Conservation (phyloP, 2,113 vertebrate genomes). For the Callospermophilus lateralis region DNA sequence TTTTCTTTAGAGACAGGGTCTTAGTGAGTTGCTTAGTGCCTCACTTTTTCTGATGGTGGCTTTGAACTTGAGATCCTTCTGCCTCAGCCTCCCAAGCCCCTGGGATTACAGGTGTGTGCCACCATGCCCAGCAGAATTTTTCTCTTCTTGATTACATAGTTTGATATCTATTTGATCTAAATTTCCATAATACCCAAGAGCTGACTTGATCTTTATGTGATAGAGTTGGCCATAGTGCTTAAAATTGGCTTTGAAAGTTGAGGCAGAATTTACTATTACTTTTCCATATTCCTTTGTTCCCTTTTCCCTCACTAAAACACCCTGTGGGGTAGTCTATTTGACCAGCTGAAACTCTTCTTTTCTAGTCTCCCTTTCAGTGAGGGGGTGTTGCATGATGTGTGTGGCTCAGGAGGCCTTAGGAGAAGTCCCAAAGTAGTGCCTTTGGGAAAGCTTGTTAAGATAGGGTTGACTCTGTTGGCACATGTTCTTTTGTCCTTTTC, state of each 20-base stretch:
- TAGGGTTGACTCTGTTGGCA: not conserved
- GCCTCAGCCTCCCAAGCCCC: too few relatives aligned
- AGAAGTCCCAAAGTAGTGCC: not conserved
- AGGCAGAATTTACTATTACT: not conserved
- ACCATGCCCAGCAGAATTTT: not conserved
- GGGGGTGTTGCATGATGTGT: not conserved
- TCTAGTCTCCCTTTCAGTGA: not conserved
- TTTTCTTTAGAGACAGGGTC: too few relatives aligned
- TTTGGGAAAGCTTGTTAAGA: conserved; percentile 38
- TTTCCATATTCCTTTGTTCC: not conserved
- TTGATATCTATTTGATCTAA: not conserved
- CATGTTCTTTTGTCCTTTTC: not conserved
- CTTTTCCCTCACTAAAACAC: not conserved
- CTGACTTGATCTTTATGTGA: not conserved
- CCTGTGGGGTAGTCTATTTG: not conserved
- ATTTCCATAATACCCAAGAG: not conserved
- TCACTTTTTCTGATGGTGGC: too few relatives aligned
- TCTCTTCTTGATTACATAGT: not conserved
- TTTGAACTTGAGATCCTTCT: too few relatives aligned
- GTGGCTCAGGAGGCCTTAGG: not conserved
- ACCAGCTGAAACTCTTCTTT: conserved; percentile 2
- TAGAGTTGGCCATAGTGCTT: not conserved
- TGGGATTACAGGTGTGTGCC: too few relatives aligned
- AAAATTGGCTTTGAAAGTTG: conserved; percentile 12
- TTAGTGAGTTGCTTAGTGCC: too few relatives aligned